A percentile compares a stretch with the other conserved stretches of the same genome.
phyloP scores from a whole-genome alignment of 2,113 vertebrate species.

The Progne subis region DNA sequence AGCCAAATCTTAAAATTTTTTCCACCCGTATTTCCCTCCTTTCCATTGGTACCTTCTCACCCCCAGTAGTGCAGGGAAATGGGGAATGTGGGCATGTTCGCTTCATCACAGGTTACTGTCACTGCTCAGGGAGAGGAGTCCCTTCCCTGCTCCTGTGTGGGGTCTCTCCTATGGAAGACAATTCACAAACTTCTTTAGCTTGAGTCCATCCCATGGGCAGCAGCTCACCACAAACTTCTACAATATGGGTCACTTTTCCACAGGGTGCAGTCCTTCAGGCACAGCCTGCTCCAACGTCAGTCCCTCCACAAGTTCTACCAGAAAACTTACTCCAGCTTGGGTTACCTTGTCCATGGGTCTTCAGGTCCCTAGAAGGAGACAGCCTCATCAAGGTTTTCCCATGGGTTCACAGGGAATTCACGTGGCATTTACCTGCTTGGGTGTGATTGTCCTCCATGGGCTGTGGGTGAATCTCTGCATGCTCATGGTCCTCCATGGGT shows the following conservation, averaged over 20 bases:
- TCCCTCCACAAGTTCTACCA: not conserved
- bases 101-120: rapidly evolving
- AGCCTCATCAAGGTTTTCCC: not conserved
- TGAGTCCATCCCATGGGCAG: rapidly evolving
- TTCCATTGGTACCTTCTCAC: not conserved
- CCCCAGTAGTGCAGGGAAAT: not conserved
- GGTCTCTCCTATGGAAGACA: not conserved
- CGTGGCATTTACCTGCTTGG: rapidly evolving
- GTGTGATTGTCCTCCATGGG: not conserved
- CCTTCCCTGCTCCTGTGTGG: not conserved
- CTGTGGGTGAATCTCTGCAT: not conserved
- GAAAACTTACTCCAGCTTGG: not conserved
- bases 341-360: not conserved
- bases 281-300: rapidly evolving
- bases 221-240: not conserved
- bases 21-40: not conserved
- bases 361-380: not conserved
- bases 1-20: not conserved
- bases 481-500: not conserved
- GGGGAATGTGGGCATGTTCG: not conserved
- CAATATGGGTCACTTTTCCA: not conserved
- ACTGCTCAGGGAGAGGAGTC: not conserved
- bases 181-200: rapidly evolving
- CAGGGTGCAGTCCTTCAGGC: not conserved
- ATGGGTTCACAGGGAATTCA: not conserved